Base-by-base conservation (phyloP, 1,140 invertebrate genomes). In the Drosophila insularis region DNA sequence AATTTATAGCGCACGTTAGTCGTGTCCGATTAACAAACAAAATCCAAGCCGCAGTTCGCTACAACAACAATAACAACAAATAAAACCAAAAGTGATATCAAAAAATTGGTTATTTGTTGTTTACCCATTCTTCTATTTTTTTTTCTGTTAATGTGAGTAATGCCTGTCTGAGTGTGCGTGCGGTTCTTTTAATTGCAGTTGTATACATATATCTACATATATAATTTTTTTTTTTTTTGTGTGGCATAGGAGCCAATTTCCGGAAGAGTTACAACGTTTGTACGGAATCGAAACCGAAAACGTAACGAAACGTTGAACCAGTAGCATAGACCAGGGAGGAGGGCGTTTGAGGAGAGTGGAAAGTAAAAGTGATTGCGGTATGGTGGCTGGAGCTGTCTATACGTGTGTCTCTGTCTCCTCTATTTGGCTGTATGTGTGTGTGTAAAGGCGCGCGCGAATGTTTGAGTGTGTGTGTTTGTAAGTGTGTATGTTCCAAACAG, bases 291-390 rank as follows among this genome's bases (percentile, higher is more conserved):
- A 50, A 46, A 64, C 46, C 54, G 65, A 19, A 19, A 23, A 23
- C 58, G 68, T 27, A 31, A 27, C 43, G 11, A 21, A 32, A 39
- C 5, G 64, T 59, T 37, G 13, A 13, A 23, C 10, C 8, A 17
- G 14, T 10, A 58, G 56, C 35, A 13, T 13, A 11, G 10, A 37
- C 8, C 7, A 11, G 2, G n/a, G n/a, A 11, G 2, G 35, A 10
- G 10, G 35, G 35, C 53, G 56, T 11, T 54, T 35, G 40, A 53
- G 71, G 32, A 46, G 71, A 53, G 62, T 58, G 69, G 79, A 85
- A 85, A 85, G 81, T 85, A 85, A 85, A 85, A 85, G 81, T 85
- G 81, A 68, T 67, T 74, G 60, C 72, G 59, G 68, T 60, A 60
- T 55, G 56, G 66, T 64, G 55, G 17, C 77, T 37, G 35, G 11